Base-by-base conservation (phyloP, 2,797 vertebrate genomes). In the Catamblyrhynchus diadema region DNA sequence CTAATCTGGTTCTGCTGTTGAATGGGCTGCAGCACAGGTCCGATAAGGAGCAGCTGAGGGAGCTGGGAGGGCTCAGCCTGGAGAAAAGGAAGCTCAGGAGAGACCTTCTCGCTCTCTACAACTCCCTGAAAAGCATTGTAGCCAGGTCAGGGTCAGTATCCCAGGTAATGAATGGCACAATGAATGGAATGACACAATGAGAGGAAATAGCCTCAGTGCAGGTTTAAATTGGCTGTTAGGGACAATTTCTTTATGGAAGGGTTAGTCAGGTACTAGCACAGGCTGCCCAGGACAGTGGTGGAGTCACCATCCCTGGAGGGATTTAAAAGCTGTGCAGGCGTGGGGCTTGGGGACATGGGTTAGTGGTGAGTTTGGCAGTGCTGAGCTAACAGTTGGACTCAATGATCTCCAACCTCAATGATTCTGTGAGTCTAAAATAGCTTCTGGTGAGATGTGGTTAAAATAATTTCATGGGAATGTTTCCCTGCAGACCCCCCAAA, bases 61-160 rank as follows among this genome's bases (percentile, higher is more conserved):
- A 73, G 2, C 21, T 53, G 51, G 21, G 8, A 27, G 1, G 3
- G 20, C 30, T 77, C 6, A 69, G 27, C 7, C 41, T 81, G 50
- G 70, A 77, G 70, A 45, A 50, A 1, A 60, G 32, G 54, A 44
- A 39, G 23, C 54, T 88, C 25, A 50, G 28, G 82, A 41, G 19
- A 35, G 54, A 53, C 44, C 39, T 47, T 1, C 16, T 70, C 0
- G 0, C 22, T 24, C 42, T 50, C 48, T 64, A 4, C 9, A 30
- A 1, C 28, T 41, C 9, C 21, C 32, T 72, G 44, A 47, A 20
- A 64, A 45, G 70, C n/a, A 11, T 1, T 27, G 41, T 7, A 33
- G 50, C 3, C 8, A 56, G 50, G 32, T 23, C 27, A 4, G 23
- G 14, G 22, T 47, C 2, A 6, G 5, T 56, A 13, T 74, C 56